Conservation (phyloP, 1,140 invertebrate species). For the Xylocopa sonorina region DNA sequence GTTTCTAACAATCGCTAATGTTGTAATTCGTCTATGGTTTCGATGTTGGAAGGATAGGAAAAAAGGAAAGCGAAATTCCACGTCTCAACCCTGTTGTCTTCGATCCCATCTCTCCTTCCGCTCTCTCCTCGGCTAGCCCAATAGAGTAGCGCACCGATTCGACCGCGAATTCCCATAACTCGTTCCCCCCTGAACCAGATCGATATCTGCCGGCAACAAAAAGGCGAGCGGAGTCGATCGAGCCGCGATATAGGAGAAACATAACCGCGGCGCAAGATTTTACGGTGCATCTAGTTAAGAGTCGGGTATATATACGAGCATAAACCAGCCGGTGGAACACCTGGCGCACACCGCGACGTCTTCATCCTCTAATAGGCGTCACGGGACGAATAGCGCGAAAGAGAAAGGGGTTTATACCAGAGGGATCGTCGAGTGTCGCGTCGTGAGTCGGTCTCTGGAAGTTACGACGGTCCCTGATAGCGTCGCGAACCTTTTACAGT, state of each 20-base stretch:
- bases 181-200: slow-evolving; percentile 8
- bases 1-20: too few species aligned
- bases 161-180: not conserved
- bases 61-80: not conserved
- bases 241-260: not conserved
- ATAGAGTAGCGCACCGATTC: not conserved
- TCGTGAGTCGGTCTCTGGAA: not conserved
- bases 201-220: not conserved
- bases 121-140: too few species aligned
- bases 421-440: not conserved
- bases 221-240: not conserved
- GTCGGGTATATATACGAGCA: slow-evolving; percentile 8
- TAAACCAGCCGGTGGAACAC: slow-evolving; percentile 20
- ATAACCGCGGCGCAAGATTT: not conserved
- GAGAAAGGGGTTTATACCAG: too few species aligned
- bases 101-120: not conserved
- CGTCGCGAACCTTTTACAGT: slow-evolving; percentile 24
- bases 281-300: slow-evolving; percentile 16
- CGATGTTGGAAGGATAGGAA: too few species aligned
- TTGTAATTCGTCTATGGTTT: too few species aligned
- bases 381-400: not conserved
- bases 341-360: slow-evolving; percentile 39
- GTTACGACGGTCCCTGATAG: slow-evolving; percentile 34
- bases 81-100: not conserved
- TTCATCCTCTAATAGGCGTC: slow-evolving; percentile 34